Percentiles rank a stretch among this genome's conserved stretches.
Conservation (phyloP, 64 coral and sea anemone species). For the Montipora capricornis region DNA sequence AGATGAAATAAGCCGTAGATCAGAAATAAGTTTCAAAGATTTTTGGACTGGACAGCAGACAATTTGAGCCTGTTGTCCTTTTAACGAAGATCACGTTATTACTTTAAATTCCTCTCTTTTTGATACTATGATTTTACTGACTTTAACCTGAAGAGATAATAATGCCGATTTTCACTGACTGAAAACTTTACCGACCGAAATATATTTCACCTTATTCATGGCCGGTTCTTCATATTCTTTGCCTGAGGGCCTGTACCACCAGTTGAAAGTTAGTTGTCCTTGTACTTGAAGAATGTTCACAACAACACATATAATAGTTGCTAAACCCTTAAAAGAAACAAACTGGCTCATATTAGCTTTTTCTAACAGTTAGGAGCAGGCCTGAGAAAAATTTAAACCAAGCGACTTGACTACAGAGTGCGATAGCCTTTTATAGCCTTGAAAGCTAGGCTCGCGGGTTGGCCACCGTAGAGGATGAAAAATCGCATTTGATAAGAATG, state of each 20-base stretch:
- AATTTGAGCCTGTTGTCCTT: no score
- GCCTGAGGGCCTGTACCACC: neutral
- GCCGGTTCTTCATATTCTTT: neutral
- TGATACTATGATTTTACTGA: neutral
- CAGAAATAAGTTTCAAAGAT: no score
- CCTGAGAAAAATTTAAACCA: neutral
- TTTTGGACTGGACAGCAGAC: no score
- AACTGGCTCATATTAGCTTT: neutral
- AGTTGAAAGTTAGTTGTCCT: neutral
- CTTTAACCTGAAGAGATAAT: neutral
- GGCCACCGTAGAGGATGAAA: neutral
- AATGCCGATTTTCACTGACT: neutral
- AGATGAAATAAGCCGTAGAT: no score
- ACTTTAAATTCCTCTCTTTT: no score
- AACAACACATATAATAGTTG: neutral
- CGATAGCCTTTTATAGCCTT: no score
- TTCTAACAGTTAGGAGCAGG: neutral
- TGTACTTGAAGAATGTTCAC: neutral
- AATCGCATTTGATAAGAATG: neutral
- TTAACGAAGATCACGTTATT: no score
- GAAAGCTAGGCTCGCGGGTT: no score
- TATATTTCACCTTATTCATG: neutral
- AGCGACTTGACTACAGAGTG: neutral
- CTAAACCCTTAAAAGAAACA: neutral
- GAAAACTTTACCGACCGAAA: neutral